A percentile compares a stretch with the other conserved stretches of the same genome.
These are phyloP conservation scores for Hydropsyche tenuis DNA, from an alignment of 1,140 invertebrate genomes.

Conservation along the genomic window DNA sequence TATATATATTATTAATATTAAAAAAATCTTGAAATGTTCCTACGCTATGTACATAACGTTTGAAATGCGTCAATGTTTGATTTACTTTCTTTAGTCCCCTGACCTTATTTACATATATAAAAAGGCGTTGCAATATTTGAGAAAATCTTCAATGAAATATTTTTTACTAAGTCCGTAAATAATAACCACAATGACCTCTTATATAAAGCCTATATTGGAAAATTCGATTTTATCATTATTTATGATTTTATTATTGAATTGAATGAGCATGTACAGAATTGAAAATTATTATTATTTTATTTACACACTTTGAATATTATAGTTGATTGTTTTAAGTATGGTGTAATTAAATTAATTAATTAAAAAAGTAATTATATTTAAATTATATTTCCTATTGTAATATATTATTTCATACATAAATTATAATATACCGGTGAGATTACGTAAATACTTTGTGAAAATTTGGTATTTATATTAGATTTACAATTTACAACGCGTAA, in stretches of 20 bases:
- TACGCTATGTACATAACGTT: constrained; percentile 49
- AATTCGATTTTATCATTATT: constrained; percentile 64
- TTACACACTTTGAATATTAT: constrained; percentile 22
- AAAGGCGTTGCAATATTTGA: neutral
- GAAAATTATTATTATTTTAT: constrained; percentile 44
- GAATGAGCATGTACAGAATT: constrained; percentile 52
- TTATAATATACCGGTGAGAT: constrained; percentile 45
- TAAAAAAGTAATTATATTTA: constrained; percentile 43
- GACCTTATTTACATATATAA: constrained; percentile 44
- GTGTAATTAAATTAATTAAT: constrained; percentile 41
- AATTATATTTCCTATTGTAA: constrained; percentile 48
- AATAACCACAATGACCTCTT: constrained; percentile 65
- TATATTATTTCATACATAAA: constrained; percentile 44
- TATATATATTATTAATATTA: constrained; percentile 33
- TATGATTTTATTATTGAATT: constrained; percentile 59
- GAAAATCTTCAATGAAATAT: constrained; percentile 42
- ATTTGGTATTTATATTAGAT: constrained; percentile 25
- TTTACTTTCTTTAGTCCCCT: constrained; percentile 35
- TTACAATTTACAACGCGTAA: constrained; percentile 24
- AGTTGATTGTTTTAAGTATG: constrained; percentile 40
- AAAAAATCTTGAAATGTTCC: constrained; percentile 46
- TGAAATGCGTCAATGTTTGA: constrained; percentile 35
- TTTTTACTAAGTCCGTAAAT: constrained; percentile 33
- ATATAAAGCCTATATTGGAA: constrained; percentile 64
- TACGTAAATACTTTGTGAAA: constrained; percentile 38